Evolutionary conservation across 2,113 vertebrate species (phyloP).

Genomic region (Sebastes fasciatus): DNA sequence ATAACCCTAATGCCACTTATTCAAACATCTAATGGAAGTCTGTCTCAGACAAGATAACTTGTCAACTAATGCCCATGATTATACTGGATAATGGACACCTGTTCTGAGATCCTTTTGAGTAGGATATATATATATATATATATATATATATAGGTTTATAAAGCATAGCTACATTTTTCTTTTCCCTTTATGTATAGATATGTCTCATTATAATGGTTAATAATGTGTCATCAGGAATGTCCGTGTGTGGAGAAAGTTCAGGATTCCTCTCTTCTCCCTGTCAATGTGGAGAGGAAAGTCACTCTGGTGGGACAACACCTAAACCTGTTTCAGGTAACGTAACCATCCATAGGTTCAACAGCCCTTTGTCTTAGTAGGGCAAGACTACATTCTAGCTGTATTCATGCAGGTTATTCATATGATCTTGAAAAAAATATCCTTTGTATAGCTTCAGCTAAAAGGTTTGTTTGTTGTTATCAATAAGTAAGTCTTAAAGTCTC

Average conservation of each 20-base stretch:
- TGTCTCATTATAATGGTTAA: not conserved
- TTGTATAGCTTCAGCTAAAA: not conserved
- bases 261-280: conserved; percentile 88
- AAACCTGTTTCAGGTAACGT: conserved; percentile 89
- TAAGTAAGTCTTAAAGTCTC: not conserved
- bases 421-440: not conserved
- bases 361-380: not conserved
- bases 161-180: not conserved
- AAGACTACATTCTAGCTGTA: too few relatives aligned
- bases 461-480: not conserved
- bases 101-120: not conserved
- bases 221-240: conserved; percentile 83
- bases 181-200: not conserved
- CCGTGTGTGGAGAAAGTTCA: conserved; percentile 92
- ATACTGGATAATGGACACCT: not conserved
- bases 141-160: not conserved
- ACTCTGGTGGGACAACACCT: conserved; percentile 91
- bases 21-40: too few relatives aligned
- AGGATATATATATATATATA: not conserved
- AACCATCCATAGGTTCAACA: not conserved
- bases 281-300: conserved; percentile 89
- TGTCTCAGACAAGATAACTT: too few relatives aligned
- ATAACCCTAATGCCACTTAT: too few relatives aligned
- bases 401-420: not conserved
- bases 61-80: not conserved